Evolutionary conservation across 1,140 invertebrate genomes (phyloP).

Genomic region (Vollenhovia emeryi): DNA sequence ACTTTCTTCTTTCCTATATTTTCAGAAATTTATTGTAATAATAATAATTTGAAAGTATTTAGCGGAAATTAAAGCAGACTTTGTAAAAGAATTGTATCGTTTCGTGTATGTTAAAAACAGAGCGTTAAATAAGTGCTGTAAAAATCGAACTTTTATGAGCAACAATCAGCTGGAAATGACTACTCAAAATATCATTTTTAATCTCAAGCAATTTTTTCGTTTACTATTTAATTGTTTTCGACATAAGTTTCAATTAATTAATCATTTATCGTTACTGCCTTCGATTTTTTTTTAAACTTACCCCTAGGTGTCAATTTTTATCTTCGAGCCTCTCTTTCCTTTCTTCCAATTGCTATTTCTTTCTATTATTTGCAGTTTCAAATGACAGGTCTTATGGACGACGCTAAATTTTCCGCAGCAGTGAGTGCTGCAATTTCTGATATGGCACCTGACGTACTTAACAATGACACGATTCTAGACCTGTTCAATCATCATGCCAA

Average conservation of each 20-base stretch:
- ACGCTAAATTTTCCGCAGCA: constrained; percentile 53
- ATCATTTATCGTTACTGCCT: not conserved
- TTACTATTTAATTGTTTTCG: no score
- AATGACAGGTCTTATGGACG: constrained; percentile 63
- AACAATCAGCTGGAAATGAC: not conserved
- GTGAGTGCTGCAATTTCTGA: constrained; percentile 58
- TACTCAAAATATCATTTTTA: not conserved
- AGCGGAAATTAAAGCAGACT: not conserved
- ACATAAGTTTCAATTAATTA: not conserved
- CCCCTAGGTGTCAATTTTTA: not conserved
- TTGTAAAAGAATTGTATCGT: not conserved
- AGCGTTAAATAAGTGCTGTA: no score
- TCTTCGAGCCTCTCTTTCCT: not conserved
- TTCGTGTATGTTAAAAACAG: not conserved
- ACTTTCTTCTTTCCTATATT: not conserved
- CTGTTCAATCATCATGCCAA: not conserved
- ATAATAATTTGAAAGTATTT: not conserved
- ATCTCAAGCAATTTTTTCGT: not conserved
- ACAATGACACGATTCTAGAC: constrained; percentile 9
- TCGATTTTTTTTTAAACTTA: not conserved
- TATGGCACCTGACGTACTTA: constrained; percentile 58
- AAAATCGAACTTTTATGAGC: not conserved
- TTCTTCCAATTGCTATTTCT: not conserved
- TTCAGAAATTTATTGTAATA: not conserved
- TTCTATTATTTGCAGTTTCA: constrained; percentile 53